Conservation (phyloP, 2,113 vertebrate species). For the Toxotes chatareus region DNA sequence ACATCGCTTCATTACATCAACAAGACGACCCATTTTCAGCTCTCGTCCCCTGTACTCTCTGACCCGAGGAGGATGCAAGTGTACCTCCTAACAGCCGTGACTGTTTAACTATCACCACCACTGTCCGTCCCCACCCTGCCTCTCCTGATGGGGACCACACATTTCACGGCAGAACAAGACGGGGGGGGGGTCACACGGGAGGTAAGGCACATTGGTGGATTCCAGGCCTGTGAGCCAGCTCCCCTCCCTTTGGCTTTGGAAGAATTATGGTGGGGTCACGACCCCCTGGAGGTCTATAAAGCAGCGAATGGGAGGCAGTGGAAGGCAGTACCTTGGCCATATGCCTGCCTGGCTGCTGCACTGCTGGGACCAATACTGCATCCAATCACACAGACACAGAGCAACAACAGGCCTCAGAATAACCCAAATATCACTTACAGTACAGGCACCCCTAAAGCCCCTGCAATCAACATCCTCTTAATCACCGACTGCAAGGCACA, state of each 20-base stretch:
- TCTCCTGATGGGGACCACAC: conserved; percentile 66
- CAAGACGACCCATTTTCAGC: conserved; percentile 36
- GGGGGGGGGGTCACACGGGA: conserved; percentile 29
- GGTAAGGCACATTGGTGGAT: conserved; percentile 60
- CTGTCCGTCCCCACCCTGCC: conserved; percentile 19
- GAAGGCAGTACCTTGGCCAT: conserved; percentile 52
- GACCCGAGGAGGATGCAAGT: conserved; percentile 58
- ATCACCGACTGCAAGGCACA: conserved; percentile 68
- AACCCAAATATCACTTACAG: conserved; percentile 81
- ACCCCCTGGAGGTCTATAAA: conserved; percentile 78
- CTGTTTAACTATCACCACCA: conserved; percentile 68
- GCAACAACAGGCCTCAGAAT: conserved; percentile 63
- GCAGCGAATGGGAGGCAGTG: conserved; percentile 60
- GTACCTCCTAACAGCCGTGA: conserved; percentile 64
- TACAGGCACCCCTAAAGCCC: conserved; percentile 69
- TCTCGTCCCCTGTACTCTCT: conserved; percentile 41
- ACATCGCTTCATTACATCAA: conserved; percentile 17
- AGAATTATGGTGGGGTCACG: conserved; percentile 78
- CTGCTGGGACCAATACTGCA: conserved; percentile 73
- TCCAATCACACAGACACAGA: conserved; percentile 57
- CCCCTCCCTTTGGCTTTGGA: conserved; percentile 56
- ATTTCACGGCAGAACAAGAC: conserved; percentile 42
- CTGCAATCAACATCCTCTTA: conserved; percentile 76
- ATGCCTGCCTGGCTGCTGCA: conserved; percentile 60
- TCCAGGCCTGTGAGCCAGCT: conserved; percentile 77